Conservation (phyloP, 2,113 vertebrate genomes). For the Lipotes vexillifer region DNA sequence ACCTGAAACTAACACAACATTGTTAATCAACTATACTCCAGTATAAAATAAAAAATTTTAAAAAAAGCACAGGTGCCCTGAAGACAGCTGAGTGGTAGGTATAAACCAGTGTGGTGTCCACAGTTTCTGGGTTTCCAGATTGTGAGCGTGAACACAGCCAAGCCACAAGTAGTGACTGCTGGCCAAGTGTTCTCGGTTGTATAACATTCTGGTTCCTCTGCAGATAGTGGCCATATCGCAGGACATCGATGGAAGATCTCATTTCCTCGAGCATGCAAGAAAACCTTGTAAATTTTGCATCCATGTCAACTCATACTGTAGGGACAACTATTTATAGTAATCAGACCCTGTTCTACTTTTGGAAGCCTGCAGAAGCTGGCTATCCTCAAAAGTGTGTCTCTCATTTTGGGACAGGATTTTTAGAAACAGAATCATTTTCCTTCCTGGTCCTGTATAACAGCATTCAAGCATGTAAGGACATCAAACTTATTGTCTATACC, state of each 20-base stretch:
- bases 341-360: neutral
- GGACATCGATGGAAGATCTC: neutral
- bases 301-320: neutral
- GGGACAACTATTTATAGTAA: neutral
- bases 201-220: neutral
- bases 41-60: too few species aligned
- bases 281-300: neutral
- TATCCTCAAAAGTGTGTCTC: neutral
- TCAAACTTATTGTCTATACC: neutral
- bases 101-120: constrained; percentile 10
- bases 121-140: constrained; percentile 30
- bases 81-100: constrained; percentile 32
- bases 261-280: neutral
- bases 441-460: neutral
- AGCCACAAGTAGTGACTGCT: neutral
- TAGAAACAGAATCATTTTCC: neutral
- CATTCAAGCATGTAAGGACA: neutral
- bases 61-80: neutral
- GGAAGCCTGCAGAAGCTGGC: neutral
- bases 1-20: too few species aligned
- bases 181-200: neutral
- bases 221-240: neutral
- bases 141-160: constrained; percentile 33
- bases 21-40: too few species aligned
- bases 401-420: neutral